These are phyloP conservation scores for Amazona guildingii DNA, from an alignment of 2,113 vertebrate genomes.

Conservation along the genomic window DNA sequence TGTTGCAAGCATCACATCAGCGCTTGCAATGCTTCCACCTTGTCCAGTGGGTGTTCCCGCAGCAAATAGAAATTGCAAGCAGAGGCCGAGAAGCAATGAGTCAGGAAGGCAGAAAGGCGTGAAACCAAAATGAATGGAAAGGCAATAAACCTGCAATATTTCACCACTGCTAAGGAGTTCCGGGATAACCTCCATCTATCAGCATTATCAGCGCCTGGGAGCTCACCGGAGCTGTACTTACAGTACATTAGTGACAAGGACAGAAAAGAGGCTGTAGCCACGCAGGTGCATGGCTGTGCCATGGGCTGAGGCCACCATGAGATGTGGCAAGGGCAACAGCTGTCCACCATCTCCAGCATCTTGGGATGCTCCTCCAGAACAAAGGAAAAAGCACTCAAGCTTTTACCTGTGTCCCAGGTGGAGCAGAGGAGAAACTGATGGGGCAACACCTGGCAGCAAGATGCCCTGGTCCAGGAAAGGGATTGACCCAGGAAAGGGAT, in stretches of 20 bases:
- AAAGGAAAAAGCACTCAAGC: background rate
- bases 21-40: background rate
- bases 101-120: slow-evolving; percentile 61
- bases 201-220: background rate
- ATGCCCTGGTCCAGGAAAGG: background rate
- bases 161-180: background rate
- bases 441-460: background rate
- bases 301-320: background rate
- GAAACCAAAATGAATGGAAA: slow-evolving; percentile 57
- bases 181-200: slow-evolving; percentile 23
- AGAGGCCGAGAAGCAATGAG: background rate
- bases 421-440: background rate
- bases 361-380: background rate
- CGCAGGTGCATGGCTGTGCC: rapidly evolving
- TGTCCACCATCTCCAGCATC: background rate
- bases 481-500: background rate
- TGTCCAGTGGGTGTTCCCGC: slow-evolving; percentile 16
- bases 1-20: background rate
- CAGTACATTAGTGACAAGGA: background rate
- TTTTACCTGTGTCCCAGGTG: background rate
- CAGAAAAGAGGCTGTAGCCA: background rate
- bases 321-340: background rate
- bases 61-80: slow-evolving; percentile 23
- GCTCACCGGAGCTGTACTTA: background rate
- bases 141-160: slow-evolving; percentile 8